These are phyloP conservation scores for Oppia nitens DNA, from an alignment of 1,140 invertebrate species.

Conservation along the genomic window DNA sequence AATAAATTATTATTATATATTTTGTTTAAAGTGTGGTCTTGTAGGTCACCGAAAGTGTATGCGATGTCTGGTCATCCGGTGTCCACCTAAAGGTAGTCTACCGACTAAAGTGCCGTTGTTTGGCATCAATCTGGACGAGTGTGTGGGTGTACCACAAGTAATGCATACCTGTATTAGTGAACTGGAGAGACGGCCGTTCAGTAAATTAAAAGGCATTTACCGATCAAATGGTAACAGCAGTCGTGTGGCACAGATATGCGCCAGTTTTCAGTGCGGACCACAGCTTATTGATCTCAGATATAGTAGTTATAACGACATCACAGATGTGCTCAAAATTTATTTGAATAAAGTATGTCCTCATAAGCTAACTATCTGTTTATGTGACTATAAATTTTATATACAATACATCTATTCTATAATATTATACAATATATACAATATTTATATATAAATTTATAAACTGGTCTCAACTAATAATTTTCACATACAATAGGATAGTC, in stretches of 20 bases:
- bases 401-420: neutral
- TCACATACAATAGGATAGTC: no score
- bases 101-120: slow-evolving; percentile 6
- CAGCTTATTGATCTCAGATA: slow-evolving; percentile 13
- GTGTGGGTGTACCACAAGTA: slow-evolving; percentile 10
- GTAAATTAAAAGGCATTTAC: slow-evolving; percentile 13
- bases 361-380: neutral
- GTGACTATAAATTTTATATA: neutral
- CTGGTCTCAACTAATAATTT: no score
- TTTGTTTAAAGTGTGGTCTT: slow-evolving; percentile 3
- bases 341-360: slow-evolving; percentile 4
- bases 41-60: slow-evolving; percentile 9
- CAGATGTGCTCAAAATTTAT: slow-evolving; percentile 15
- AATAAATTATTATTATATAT: no score
- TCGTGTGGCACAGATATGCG: slow-evolving; percentile 2
- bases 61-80: slow-evolving; percentile 1
- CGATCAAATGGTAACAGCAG: slow-evolving; percentile 1
- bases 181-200: slow-evolving; percentile 10
- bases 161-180: slow-evolving; percentile 12
- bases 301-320: slow-evolving; percentile 10
- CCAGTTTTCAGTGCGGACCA: slow-evolving; percentile 14
- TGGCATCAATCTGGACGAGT: slow-evolving; percentile 3
- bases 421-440: no score
- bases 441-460: no score
- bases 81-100: slow-evolving; percentile 5